These are phyloP conservation scores for Eurois occulta DNA, from an alignment of 2,888 invertebrate genomes.

Conservation along the genomic window DNA sequence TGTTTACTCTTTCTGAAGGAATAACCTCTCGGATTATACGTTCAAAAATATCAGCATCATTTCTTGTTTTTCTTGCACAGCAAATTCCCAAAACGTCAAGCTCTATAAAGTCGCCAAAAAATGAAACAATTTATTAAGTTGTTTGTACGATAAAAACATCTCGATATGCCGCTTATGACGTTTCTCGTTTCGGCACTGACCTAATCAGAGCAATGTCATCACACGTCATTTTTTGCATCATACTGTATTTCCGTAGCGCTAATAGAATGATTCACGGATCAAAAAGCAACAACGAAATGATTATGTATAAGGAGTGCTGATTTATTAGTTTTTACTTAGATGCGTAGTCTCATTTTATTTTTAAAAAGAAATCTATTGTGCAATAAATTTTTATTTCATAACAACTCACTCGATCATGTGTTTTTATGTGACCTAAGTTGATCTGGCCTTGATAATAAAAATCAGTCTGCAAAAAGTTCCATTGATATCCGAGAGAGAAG, in stretches of 20 bases:
- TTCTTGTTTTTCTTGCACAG: background rate
- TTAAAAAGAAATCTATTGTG: constrained; percentile 16
- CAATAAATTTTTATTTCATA: constrained; percentile 12
- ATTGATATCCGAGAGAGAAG: constrained; percentile 14
- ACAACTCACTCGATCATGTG: constrained; percentile 22
- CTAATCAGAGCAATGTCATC: constrained; percentile 66
- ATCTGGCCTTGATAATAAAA: constrained; percentile 1
- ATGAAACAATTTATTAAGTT: background rate
- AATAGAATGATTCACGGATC: constrained; percentile 49
- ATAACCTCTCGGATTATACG: background rate
- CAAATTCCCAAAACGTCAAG: constrained; percentile 5
- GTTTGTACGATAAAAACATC: constrained; percentile 31
- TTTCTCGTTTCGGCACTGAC: constrained; percentile 63
- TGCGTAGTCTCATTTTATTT: background rate
- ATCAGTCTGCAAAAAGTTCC: constrained; percentile 14
- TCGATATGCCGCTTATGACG: constrained; percentile 45
- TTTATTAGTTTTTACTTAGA: constrained; percentile 16
- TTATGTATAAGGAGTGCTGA: constrained; percentile 25
- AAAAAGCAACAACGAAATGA: constrained; percentile 42
- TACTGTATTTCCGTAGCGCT: constrained; percentile 42
- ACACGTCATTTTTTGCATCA: constrained; percentile 61
- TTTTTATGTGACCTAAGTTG: constrained; percentile 7
- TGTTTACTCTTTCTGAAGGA: background rate
- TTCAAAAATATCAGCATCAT: constrained; percentile 3
- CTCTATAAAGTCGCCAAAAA: constrained; percentile 18